These are phyloP conservation scores for Cryptotermes secundus DNA, from an alignment of 1,140 invertebrate genomes.

Conservation along the genomic window DNA sequence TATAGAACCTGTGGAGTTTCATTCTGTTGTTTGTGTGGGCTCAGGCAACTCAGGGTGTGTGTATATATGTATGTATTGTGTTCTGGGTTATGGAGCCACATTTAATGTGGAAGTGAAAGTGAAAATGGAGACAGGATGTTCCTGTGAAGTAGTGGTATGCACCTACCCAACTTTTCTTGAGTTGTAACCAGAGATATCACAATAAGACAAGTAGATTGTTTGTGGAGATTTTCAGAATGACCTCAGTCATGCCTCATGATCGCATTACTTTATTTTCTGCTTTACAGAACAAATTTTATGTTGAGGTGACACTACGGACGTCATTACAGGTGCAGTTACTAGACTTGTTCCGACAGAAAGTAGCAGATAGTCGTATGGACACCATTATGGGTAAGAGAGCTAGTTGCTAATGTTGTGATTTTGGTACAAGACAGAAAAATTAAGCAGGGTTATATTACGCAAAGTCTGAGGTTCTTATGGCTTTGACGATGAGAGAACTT, in stretches of 20 bases:
- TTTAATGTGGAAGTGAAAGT: too few species aligned
- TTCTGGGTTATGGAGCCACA: too few species aligned
- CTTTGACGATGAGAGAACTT: too few species aligned
- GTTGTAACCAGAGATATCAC: too few species aligned
- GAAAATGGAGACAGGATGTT: too few species aligned
- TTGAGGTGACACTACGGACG: conserved; percentile 33
- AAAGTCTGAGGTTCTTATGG: too few species aligned
- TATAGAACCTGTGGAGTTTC: too few species aligned
- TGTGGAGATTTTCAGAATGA: not conserved
- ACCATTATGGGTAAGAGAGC: conserved; percentile 25
- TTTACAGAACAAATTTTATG: conserved; percentile 36
- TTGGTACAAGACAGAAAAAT: too few species aligned
- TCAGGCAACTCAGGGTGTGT: too few species aligned
- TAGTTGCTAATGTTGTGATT: not conserved
- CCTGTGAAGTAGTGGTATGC: not conserved
- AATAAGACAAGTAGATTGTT: not conserved
- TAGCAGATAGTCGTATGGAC: conserved; percentile 32
- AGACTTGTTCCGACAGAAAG: conserved; percentile 30
- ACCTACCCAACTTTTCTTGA: not conserved
- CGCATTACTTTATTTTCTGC: not conserved
- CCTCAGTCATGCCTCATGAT: not conserved
- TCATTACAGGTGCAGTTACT: conserved; percentile 31
- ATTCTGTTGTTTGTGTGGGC: too few species aligned
- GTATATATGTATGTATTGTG: too few species aligned
- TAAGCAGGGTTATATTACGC: too few species aligned